Base-by-base conservation (phyloP, 2,888 invertebrate genomes). In the Drosophila barbarae region DNA sequence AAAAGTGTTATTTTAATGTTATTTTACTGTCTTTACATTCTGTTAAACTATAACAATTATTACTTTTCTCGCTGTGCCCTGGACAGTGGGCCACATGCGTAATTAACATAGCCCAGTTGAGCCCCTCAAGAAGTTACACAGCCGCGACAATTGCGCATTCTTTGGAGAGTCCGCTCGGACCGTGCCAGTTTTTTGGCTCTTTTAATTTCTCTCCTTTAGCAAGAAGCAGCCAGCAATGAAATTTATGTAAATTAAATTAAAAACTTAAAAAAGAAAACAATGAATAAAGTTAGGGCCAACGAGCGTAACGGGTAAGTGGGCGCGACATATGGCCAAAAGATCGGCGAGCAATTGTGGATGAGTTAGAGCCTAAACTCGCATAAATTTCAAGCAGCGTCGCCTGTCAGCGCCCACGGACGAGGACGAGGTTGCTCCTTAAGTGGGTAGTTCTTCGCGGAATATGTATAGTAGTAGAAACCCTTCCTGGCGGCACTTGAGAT, bases 161-260 rank as follows among this genome's bases (percentile, higher is more conserved):
- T n/a, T 26, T 36, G 63, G 44, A 47, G 46, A 67, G 68, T 68
- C 32, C 23, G 18, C 26, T 38, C 18, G 18, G 18, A 10, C 18
- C 18, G 38, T 38, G 38, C 38, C 38, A 18, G 18, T 18, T 9
- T 10, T 38, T 38, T 18, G 38, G 36, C 69, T 65, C 68, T 57
- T 76, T 65, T 39, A 41, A 41, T 54, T 54, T 35, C 54, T 53
- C 30, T 32, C n/a, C 26, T 70, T 23, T 23, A 13, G 44, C 23
- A 18, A 21, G 64, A 41, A 32, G 26, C 83, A 82, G 71, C 80
- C 67, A 83, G 73, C 75, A 72, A 80, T 85, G 81, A 84, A 80
- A 86, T 77, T 84, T 84, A 87, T 86, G 87, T 72, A 84, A 86
- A 86, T 86, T 85, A 71, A 83, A 86, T 79, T 74, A 76, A 69